Evolutionary conservation across 2,888 invertebrate species (phyloP).

Genomic region (Bugula neritina): DNA sequence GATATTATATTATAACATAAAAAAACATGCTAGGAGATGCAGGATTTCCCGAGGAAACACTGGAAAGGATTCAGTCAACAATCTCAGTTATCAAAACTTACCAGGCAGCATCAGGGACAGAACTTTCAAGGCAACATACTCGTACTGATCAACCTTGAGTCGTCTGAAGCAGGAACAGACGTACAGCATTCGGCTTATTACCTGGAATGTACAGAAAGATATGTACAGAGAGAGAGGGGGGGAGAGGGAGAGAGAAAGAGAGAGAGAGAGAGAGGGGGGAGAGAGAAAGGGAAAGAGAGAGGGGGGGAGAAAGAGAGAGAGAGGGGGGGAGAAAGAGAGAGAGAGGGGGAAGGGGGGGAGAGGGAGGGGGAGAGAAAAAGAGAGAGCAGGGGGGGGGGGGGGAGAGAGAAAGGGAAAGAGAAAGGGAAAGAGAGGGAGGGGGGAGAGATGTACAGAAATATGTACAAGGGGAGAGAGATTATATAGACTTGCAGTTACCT

Average conservation of each 20-base stretch:
- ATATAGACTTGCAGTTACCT: slow-evolving; percentile 3
- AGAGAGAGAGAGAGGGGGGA: neutral
- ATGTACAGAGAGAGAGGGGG: neutral
- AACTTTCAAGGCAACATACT: slow-evolving; percentile 93
- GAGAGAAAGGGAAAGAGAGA: neutral
- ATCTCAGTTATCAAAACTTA: too few species aligned
- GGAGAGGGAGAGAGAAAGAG: neutral
- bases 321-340: neutral
- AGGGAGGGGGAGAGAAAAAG: neutral
- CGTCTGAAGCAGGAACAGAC: slow-evolving; percentile 86
- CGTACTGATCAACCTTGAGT: slow-evolving; percentile 84
- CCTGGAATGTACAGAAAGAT: slow-evolving; percentile 61
- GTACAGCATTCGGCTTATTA: slow-evolving; percentile 88
- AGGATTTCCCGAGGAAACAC: too few species aligned
- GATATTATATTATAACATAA: too few species aligned
- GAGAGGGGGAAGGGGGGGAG: neutral
- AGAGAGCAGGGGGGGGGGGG: neutral
- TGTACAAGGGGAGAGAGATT: neutral
- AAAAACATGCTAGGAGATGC: too few species aligned
- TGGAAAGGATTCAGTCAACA: too few species aligned
- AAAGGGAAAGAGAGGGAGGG: neutral
- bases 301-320: neutral
- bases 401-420: neutral
- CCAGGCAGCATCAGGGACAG: slow-evolving; percentile 85
- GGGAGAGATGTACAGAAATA: neutral